phyloP scores from a whole-genome alignment of 2,113 vertebrate species.

The Sminthopsis crassicaudata region DNA sequence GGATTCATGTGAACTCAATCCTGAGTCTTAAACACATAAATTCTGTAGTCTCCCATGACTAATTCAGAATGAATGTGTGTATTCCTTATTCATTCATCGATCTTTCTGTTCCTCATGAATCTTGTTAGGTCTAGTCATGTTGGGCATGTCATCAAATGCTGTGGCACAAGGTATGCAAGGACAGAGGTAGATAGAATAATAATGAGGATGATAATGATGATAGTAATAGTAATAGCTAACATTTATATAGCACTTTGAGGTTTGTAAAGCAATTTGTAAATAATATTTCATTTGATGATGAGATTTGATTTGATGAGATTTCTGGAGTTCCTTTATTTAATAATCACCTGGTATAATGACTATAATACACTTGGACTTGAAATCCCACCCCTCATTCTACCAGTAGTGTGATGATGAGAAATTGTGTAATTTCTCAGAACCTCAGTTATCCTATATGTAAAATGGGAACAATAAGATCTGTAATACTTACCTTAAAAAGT shows the following conservation, averaged over 20 bases:
- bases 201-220: neutral
- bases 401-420: no score
- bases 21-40: neutral
- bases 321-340: neutral
- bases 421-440: neutral
- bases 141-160: neutral
- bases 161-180: neutral
- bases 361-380: neutral
- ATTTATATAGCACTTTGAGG: neutral
- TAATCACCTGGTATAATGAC: neutral
- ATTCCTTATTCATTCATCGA: neutral
- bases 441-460: neutral
- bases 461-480: neutral
- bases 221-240: neutral
- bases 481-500: slow-evolving; percentile 33
- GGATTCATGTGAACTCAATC: neutral
- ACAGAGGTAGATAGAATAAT: neutral
- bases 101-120: neutral
- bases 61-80: neutral
- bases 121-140: neutral
- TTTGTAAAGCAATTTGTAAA: neutral
- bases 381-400: neutral
- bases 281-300: neutral
- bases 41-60: neutral
- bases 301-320: neutral